phyloP scores from a whole-genome alignment of 2,797 vertebrate species.

The Macropodus opercularis region DNA sequence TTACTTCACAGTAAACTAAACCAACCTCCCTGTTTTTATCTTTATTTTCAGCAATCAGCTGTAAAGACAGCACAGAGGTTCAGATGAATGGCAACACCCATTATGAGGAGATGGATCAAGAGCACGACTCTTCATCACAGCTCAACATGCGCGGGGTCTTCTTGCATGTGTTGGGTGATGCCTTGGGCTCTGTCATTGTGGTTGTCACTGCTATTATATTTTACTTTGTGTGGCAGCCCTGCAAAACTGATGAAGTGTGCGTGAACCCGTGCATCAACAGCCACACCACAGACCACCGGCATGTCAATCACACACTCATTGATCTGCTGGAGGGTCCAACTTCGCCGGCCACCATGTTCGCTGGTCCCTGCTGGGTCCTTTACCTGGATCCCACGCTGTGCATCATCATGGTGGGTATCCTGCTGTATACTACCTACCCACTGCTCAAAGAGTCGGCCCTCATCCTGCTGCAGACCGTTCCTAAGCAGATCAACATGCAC shows the following conservation, averaged over 20 bases:
- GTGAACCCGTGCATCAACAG: slow-evolving; percentile 85
- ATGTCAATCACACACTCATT: slow-evolving; percentile 80
- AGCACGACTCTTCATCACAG: slow-evolving; percentile 78
- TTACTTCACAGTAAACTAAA: not conserved
- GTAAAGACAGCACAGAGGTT: slow-evolving; percentile 79
- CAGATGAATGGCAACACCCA: slow-evolving; percentile 88
- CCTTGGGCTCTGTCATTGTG: slow-evolving; percentile 97
- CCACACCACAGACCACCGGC: slow-evolving; percentile 78
- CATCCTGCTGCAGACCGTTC: slow-evolving; percentile 97
- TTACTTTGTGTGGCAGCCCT: slow-evolving; percentile 90
- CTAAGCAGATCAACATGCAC: slow-evolving; percentile 95
- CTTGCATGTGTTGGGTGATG: slow-evolving; percentile 96
- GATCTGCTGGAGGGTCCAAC: slow-evolving; percentile 33
- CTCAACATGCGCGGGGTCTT: slow-evolving; percentile 99
- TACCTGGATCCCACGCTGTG: slow-evolving; percentile 96
- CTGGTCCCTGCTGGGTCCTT: slow-evolving; percentile 96
- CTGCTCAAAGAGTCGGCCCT: slow-evolving; percentile 97
- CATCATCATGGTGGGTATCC: slow-evolving; percentile 94
- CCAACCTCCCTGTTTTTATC: slow-evolving; percentile 19
- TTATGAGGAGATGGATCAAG: slow-evolving; percentile 80
- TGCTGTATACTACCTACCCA: slow-evolving; percentile 96
- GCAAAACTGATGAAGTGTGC: slow-evolving; percentile 78
- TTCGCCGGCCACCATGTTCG: slow-evolving; percentile 11
- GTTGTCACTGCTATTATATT: slow-evolving; percentile 93
- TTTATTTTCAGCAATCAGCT: slow-evolving; percentile 74